Base-by-base conservation (phyloP, 2,888 invertebrate species). In the Deilephila porcellus region DNA sequence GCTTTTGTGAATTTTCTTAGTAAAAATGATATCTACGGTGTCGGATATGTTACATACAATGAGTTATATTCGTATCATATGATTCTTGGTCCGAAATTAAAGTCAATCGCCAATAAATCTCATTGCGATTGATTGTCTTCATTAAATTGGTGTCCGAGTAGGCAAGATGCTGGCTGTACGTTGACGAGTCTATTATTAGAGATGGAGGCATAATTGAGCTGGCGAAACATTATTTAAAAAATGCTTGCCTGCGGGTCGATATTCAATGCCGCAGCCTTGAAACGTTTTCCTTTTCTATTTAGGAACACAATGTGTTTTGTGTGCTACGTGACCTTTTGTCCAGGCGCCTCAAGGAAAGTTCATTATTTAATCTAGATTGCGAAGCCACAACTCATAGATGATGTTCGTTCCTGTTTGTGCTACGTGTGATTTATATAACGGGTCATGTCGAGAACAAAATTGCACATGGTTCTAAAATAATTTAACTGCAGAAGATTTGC, bases 401-500 rank as follows among this genome's bases (percentile, higher is more conserved):
- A 67, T 29, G 25, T 25, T 20, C 17, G 52, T 52, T 45, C 25
- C 17, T 67, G 67, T 67, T 67, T 25, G 45, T 11, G 25, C 25
- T 52, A 45, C 67, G 20, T 67, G 45, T 67, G 67, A 67, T 67
- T 67, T 67, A 67, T 67, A 52, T 67, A 67, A 67, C 52, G 45
- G 45, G 67, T n/a, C 20, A 20, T 14, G 25, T 67, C 52, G 45
- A 52, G 67, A 52, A 20, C 67, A 52, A 67, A 67, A 67, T 67
- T 67, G 52, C 67, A 67, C 37, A 67, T 67, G 67, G 25, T 67
- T 67, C 52, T 52, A 52, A 67, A 64, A 67, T 25, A 52, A 25
- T 67, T 67, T 67, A 67, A 67, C 52, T 67, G 67, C 67, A 67
- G 67, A 67, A 67, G 67, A 67, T 67, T 67, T 67, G 52, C 52